These are phyloP conservation scores for Dolichopus griseipennis DNA, from an alignment of 2,888 invertebrate species.

Conservation along the genomic window DNA sequence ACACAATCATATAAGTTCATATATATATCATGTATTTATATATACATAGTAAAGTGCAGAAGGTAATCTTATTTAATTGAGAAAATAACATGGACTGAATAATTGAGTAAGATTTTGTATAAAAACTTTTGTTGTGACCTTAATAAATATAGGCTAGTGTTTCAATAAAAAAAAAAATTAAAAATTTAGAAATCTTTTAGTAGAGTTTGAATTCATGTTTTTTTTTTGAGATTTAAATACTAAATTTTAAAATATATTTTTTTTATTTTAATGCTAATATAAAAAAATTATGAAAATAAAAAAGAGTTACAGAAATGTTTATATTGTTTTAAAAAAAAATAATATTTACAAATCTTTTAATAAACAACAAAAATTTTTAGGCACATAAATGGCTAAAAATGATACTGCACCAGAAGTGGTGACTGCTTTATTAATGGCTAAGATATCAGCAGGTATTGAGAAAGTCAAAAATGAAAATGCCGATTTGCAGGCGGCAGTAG, in stretches of 20 bases:
- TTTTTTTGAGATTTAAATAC: neutral
- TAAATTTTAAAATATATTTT: neutral
- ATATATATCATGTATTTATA: no score
- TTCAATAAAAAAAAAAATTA: no score
- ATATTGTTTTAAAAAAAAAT: neutral
- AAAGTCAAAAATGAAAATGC: neutral
- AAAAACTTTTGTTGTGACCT: neutral
- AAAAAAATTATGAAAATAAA: no score
- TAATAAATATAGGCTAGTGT: neutral
- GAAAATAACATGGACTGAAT: neutral
- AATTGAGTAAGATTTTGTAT: neutral
- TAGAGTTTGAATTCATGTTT: no score
- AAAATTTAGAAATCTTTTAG: neutral
- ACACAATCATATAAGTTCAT: neutral
- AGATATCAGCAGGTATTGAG: neutral
- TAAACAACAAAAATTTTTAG: neutral
- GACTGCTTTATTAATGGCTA: constrained; percentile 3
- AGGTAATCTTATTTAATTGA: neutral
- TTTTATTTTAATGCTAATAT: neutral
- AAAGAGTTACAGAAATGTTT: no score
- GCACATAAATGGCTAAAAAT: constrained; percentile 6
- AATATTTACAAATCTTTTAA: neutral
- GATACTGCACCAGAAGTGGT: constrained; percentile 6
- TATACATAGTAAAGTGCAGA: neutral
- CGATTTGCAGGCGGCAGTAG: neutral